These are phyloP conservation scores for Sebastes hubbsi DNA, from an alignment of 2,797 vertebrate genomes.

Conservation along the genomic window DNA sequence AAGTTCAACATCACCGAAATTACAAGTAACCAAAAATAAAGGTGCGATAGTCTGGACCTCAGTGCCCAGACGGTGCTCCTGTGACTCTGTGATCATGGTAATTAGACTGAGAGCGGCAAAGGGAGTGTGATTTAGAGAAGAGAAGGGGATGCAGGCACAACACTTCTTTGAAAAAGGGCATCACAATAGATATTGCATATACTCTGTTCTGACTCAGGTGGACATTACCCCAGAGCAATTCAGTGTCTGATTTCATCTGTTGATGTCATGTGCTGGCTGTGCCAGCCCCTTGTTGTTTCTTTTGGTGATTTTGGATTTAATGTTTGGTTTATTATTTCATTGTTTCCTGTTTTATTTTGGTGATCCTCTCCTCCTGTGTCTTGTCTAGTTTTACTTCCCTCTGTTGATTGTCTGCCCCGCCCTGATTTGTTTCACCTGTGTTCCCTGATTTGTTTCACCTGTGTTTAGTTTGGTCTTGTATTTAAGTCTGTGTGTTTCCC, in stretches of 20 bases:
- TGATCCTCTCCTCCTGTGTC: too few relatives aligned
- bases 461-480: too few relatives aligned
- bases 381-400: too few relatives aligned
- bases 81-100: conserved; percentile 7
- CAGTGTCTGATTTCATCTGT: background rate
- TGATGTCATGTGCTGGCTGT: too few relatives aligned
- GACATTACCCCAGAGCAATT: background rate
- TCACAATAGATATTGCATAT: background rate
- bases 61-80: conserved; percentile 9
- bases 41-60: background rate
- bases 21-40: conserved; percentile 5
- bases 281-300: too few relatives aligned
- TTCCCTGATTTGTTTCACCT: too few relatives aligned
- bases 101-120: conserved; percentile 27
- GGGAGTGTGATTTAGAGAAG: background rate
- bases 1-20: conserved; percentile 32
- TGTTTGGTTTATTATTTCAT: too few relatives aligned
- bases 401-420: too few relatives aligned
- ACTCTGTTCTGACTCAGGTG: background rate
- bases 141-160: background rate
- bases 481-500: too few relatives aligned
- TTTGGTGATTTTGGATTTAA: too few relatives aligned
- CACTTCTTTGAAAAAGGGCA: background rate
- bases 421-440: too few relatives aligned
- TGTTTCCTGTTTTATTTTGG: too few relatives aligned